Percentiles rank a stretch among this genome's conserved stretches.
phyloP scores from a whole-genome alignment of 2,888 invertebrate genomes.

The Drosophila borealis region DNA sequence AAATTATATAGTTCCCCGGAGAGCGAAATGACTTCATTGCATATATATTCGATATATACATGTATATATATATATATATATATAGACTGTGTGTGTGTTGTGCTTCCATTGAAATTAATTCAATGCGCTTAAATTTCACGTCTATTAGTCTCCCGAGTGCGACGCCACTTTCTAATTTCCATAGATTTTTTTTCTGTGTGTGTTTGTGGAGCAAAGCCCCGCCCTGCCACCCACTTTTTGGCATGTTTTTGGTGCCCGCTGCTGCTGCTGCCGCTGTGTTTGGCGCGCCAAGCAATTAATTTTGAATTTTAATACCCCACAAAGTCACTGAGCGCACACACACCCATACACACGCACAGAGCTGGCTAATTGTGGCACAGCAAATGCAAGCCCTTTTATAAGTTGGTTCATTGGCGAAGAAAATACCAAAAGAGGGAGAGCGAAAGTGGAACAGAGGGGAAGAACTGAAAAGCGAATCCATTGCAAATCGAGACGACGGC shows the following conservation, averaged over 20 bases:
- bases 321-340: slow-evolving; percentile 60
- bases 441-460: not conserved
- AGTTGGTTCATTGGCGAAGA: slow-evolving; percentile 18
- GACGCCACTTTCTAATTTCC: slow-evolving; percentile 72
- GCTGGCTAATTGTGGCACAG: slow-evolving; percentile 54
- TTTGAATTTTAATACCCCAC: slow-evolving; percentile 78
- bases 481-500: slow-evolving; percentile 58
- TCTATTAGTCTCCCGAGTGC: slow-evolving; percentile 76
- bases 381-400: slow-evolving; percentile 42
- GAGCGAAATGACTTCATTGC: slow-evolving; percentile 66
- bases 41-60: slow-evolving; percentile 3
- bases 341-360: slow-evolving; percentile 13
- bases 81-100: slow-evolving; percentile 10
- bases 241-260: slow-evolving; percentile 21
- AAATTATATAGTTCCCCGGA: slow-evolving; percentile 9
- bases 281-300: slow-evolving; percentile 70
- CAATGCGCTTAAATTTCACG: slow-evolving; percentile 81
- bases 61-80: slow-evolving; percentile 3
- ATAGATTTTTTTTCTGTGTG: slow-evolving; percentile 34
- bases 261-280: slow-evolving; percentile 44
- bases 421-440: not conserved
- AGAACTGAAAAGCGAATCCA: slow-evolving; percentile 26
- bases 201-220: slow-evolving; percentile 1
- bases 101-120: slow-evolving; percentile 65
- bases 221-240: slow-evolving; percentile 19